Evolutionary conservation across 2,113 vertebrate genomes (phyloP), one percentile per base, ranked within the genome.

Genomic region (Pogona vitticeps): DNA sequence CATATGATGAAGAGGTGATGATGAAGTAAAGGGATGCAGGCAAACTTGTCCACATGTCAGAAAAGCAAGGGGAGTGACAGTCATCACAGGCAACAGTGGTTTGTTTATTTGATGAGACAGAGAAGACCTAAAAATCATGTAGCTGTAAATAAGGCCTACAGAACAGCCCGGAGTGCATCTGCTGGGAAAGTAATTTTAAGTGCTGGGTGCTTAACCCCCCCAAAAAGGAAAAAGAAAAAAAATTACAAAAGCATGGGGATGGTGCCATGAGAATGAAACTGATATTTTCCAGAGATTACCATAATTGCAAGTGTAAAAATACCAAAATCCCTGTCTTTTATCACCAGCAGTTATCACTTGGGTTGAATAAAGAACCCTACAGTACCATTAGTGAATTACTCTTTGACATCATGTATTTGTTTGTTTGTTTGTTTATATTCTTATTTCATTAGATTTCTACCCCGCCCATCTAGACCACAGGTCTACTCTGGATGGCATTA

Each of bases 121-220:
- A 6, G 20, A 75, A 86, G 58, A 36, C 21, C 61, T 63, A 31
- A 15, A 18, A 67, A 67, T 84, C 20, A 9, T 21, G 18, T 26
- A 59, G 65, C 33, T 2, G 1, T 67, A 78, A 40, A 83, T 10
- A 83, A 76, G n/a, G 31, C 23, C 26, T 63, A n/a, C 28, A 42
- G 40, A 84, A 80, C 58, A 67, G 42, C 58, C 58, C 71, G 59
- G 58, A 84, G n/a, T 56, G 80, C 61, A 67, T 73, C 82, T 40
- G n/a, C 17, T 46, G 40, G 59, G 58, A 65, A 33, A 56, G 18
- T 61, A 7, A 52, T 84, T 88, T 79, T 72, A 73, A 73, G 46
- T 52, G 46, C 36, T 78, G 65, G 31, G 68, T 68, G 31, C 71
- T 52, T 52, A 52, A 52, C 46, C 46, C 46, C 46, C 46, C 10